Conservation (phyloP, 2,113 vertebrate species). For the Haplotaxodon microlepis region DNA sequence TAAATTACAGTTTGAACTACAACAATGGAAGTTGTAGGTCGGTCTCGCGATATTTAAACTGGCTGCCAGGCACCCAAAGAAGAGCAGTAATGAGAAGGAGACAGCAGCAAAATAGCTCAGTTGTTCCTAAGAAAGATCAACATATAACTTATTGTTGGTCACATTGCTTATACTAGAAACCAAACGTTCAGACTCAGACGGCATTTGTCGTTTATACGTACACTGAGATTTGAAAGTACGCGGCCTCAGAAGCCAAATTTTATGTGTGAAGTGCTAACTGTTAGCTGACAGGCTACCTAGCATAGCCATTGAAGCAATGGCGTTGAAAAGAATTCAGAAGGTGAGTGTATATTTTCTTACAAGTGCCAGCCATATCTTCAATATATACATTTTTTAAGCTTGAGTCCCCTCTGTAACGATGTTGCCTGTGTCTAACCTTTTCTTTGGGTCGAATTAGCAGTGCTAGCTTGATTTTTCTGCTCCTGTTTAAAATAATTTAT, state of each 20-base stretch:
- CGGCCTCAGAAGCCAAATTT: constrained; percentile 42
- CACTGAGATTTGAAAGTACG: constrained; percentile 29
- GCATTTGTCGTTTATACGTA: not conserved
- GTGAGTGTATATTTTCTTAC: constrained; percentile 62
- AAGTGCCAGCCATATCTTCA: not conserved
- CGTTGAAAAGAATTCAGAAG: constrained; percentile 82
- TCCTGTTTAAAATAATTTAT: constrained; percentile 20
- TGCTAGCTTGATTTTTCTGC: not conserved
- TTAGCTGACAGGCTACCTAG: constrained; percentile 64
- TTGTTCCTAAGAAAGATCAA: not conserved
- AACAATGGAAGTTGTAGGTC: not conserved
- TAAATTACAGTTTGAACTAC: not conserved
- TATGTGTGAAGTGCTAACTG: constrained; percentile 57
- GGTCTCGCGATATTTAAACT: constrained; percentile 59
- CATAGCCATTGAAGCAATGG: constrained; percentile 72
- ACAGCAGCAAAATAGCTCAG: constrained; percentile 19
- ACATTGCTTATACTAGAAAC: not conserved
- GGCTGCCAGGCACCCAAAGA: constrained; percentile 15
- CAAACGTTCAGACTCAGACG: not conserved
- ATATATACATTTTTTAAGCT: accelerated
- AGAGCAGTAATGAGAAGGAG: constrained; percentile 37
- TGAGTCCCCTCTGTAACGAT: not conserved
- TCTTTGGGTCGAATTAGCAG: not conserved
- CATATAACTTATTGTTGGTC: not conserved
- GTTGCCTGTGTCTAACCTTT: not conserved